Evolutionary conservation across 2,888 invertebrate genomes (phyloP).

Genomic region (Temnothorax ravouxi): DNA sequence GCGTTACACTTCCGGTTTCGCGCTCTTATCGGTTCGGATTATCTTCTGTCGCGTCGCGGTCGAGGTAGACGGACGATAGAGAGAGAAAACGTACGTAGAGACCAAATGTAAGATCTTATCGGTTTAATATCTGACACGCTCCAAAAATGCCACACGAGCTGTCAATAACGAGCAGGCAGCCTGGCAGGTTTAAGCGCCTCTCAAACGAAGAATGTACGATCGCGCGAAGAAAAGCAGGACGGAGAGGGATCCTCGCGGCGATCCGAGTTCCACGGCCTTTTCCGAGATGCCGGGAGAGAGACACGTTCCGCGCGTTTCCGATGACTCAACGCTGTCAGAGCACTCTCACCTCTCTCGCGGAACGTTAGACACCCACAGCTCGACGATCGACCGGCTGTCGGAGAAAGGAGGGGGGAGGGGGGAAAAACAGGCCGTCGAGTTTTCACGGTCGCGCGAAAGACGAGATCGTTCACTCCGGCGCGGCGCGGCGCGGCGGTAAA

Average conservation of each 20-base stretch:
- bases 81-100: neutral
- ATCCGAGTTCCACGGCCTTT: neutral
- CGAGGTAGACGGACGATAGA: neutral
- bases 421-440: neutral
- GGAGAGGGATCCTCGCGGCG: conserved; percentile 10
- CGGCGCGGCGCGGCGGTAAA: neutral
- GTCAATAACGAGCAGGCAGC: neutral
- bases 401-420: no score
- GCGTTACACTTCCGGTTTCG: conserved; percentile 39
- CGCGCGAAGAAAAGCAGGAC: neutral
- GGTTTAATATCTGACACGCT: conserved; percentile 15
- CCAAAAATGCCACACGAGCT: neutral
- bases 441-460: conserved; percentile 17
- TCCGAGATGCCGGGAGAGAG: conserved; percentile 15
- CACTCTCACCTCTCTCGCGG: conserved; percentile 51
- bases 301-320: conserved; percentile 34
- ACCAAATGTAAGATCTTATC: neutral
- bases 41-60: conserved; percentile 8
- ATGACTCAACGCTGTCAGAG: conserved; percentile 34
- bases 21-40: conserved; percentile 4
- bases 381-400: conserved; percentile 29
- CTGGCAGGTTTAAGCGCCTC: neutral
- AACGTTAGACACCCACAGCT: neutral
- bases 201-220: neutral
- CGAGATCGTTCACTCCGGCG: conserved; percentile 31